These are phyloP conservation scores for Coccyzus lansbergi DNA, from an alignment of 2,797 vertebrate genomes.

Conservation along the genomic window DNA sequence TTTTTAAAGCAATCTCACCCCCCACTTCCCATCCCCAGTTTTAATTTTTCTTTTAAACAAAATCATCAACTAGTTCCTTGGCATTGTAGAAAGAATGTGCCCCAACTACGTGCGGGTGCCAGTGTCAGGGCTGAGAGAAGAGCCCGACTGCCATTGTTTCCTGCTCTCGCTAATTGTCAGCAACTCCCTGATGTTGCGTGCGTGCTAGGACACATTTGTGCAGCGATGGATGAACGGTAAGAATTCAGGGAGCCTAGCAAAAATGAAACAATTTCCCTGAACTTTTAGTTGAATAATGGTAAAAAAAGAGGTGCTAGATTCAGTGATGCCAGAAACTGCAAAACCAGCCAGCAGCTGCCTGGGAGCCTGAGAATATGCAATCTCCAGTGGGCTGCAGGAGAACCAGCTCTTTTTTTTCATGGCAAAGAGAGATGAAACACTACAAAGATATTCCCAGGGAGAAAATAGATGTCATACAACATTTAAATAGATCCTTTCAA, in stretches of 20 bases:
- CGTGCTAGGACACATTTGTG: neutral
- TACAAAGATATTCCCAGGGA: conserved; percentile 52
- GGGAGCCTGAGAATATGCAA: neutral
- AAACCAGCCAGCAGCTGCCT: conserved; percentile 33
- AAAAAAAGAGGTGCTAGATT: neutral
- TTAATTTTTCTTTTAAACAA: neutral
- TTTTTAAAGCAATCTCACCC: neutral
- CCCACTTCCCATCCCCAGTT: no score
- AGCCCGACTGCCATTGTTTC: neutral
- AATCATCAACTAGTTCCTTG: neutral
- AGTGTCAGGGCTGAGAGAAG: neutral
- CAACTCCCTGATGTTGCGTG: neutral
- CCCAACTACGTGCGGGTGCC: neutral
- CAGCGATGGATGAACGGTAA: neutral
- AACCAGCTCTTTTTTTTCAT: conserved; percentile 47
- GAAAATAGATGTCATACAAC: conserved; percentile 69
- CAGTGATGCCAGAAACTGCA: conserved; percentile 46
- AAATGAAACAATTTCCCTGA: neutral
- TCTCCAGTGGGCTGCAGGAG: conserved; percentile 46
- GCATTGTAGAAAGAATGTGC: neutral
- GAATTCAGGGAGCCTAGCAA: neutral
- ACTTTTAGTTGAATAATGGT: neutral
- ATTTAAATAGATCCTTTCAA: conserved; percentile 71
- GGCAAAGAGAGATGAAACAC: conserved; percentile 67
- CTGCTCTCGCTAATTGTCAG: neutral